Base-by-base conservation (phyloP, 2,797 vertebrate genomes). In the Hyperoplus lanceolatus region DNA sequence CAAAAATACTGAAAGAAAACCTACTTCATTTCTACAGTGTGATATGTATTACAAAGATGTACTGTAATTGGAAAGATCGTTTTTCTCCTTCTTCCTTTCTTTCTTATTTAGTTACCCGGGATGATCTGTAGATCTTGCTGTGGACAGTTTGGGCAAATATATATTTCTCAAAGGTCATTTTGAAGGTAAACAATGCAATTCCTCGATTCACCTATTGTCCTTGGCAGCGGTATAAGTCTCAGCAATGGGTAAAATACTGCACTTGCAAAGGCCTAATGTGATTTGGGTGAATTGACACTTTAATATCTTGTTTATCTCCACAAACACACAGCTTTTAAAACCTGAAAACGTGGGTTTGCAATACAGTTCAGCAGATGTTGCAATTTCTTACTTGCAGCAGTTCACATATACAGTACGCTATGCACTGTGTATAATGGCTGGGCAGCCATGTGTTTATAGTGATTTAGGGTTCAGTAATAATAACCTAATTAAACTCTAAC, bases 401-500 rank as follows among this genome's bases (percentile, higher is more conserved):
- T 57, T 70, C 79, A 72, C 74, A 56, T 63, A 46, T 68, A 48
- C 54, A 56, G 54, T 73, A 79, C 73, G 79, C 78, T 68, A 12
- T 57, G 62, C 76, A 29, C 15, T 42, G 43, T 43, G 54, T 42
- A 14, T 79, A 74, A 85, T 68, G 60, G 64, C 74, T 62, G 50
- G 15, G 51, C 76, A 81, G 81, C 75, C 69, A n/a, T 85, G 77
- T 81, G 81, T 87, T 82, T 88, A 85, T 87, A 29, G 81, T 90
- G 86, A 90, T 91, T 85, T 68, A 83, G 55, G 88, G 84, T 88
- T 90, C 84, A 76, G 84, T 75, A 90, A 91, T 84, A 91, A 87
- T 85, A 76, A 87, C 83, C 29, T 90, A 71, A 91, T 92, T 92
- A 90, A 92, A 92, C 86, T 88, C 72, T 87, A 82, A 82, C 86